These are phyloP conservation scores for Iguana delicatissima DNA, from an alignment of 2,797 vertebrate species.

Conservation along the genomic window DNA sequence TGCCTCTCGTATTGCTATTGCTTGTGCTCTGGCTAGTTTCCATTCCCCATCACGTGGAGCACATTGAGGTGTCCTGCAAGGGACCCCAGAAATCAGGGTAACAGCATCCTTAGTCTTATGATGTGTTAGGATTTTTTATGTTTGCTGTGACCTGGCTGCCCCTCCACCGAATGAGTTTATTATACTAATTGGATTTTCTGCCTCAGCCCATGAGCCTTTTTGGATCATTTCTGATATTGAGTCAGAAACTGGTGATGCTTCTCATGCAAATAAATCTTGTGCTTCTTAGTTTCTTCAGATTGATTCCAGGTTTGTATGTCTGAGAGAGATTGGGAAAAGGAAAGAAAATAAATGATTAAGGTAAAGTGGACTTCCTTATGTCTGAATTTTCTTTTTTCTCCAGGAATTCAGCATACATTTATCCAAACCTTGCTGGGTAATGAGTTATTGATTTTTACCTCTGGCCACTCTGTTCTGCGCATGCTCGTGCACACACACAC, in stretches of 20 bases:
- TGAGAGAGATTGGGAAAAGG: slow-evolving; percentile 41
- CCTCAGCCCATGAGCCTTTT: not conserved
- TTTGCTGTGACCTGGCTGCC: not conserved
- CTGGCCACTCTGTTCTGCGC: slow-evolving; percentile 38
- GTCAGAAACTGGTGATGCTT: not conserved
- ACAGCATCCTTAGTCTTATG: not conserved
- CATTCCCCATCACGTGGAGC: too few species aligned
- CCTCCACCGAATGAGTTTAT: not conserved
- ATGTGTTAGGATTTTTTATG: not conserved
- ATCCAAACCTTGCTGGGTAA: slow-evolving; percentile 15
- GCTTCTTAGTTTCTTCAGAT: slow-evolving; percentile 45
- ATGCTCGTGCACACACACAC: not conserved
- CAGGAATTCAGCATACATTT: slow-evolving; percentile 57
- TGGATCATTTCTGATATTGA: not conserved
- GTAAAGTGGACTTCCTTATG: slow-evolving; percentile 61
- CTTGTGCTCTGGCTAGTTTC: too few species aligned
- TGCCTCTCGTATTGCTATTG: too few species aligned
- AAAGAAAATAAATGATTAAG: slow-evolving; percentile 55
- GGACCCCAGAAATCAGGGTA: too few species aligned
- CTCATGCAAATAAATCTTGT: not conserved
- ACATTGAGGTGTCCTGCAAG: too few species aligned
- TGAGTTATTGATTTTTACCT: slow-evolving; percentile 66
- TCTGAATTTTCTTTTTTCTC: slow-evolving; percentile 55
- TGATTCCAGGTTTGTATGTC: slow-evolving; percentile 47
- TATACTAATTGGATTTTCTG: not conserved